Evolutionary conservation across 2,888 invertebrate species (phyloP), one percentile per base, ranked within the genome.

Genomic region (Sicus ferrugineus): DNA sequence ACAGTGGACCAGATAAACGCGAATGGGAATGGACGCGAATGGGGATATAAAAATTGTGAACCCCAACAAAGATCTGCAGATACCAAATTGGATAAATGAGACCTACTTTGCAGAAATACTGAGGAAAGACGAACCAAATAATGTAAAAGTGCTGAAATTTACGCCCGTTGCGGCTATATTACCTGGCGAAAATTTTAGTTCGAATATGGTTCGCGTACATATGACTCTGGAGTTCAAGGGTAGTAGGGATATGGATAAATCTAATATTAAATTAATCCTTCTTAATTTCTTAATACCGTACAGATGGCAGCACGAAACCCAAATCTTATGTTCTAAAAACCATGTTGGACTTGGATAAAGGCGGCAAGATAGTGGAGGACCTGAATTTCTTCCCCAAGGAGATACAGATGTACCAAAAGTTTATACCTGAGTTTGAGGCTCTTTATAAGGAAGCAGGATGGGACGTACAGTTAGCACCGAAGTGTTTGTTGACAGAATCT

Each of bases 181-280:
- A 0, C 77, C 80, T 0, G 84, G 83, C 1, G 83, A 83, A 66
- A 83, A 84, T 62, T 84, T 78, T 52, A 78, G 79, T 3, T 83
- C 83, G 1, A 69, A 77, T 7, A 82, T 84, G 78, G 46, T 81
- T n/a, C 77, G 83, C n/a, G 72, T 79, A 1, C 68, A 75, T 1
- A 75, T 84, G 7, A 78, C 79, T 11, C 42, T 84, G 38, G 73
- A 78, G 68, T 70, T 82, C 68, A 77, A 76, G 68, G 78, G 83
- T 82, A 30, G 26, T 64, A n/a, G 38, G 14, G 4, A 42, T 42
- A 42, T n/a, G n/a, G n/a, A n/a, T 19, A 9, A 34, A 59, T 4
- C 31, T 9, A 11, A 19, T 34, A 30, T 2, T 2, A 19, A 4
- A 9, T 3, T 16, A 14, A 42, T 56, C 30, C 16, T 1, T 19